A percentile compares a stretch with the other conserved stretches of the same genome.
These are phyloP conservation scores for Heliconius hermathena DNA, from an alignment of 1,140 invertebrate species.

Conservation along the genomic window DNA sequence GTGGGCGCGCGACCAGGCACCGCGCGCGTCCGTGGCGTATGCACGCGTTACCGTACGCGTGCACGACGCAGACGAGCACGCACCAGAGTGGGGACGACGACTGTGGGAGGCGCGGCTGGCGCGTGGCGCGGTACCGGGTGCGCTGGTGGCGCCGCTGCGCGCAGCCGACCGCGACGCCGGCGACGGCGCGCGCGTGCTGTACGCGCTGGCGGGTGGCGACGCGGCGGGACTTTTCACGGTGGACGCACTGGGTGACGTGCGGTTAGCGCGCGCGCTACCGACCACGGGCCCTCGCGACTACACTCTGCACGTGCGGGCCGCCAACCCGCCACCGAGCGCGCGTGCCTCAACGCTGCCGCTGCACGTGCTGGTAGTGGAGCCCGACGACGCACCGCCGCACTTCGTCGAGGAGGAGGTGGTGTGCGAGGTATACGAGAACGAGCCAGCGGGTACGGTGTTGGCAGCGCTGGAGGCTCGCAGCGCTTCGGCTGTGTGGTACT, in stretches of 20 bases:
- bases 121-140: slow-evolving; percentile 49
- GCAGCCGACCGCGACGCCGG: slow-evolving; percentile 52
- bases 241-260: slow-evolving; percentile 90
- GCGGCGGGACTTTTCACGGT: slow-evolving; percentile 92
- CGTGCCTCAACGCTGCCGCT: slow-evolving; percentile 90
- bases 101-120: slow-evolving; percentile 59
- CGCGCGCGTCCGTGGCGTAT: slow-evolving; percentile 91
- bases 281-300: slow-evolving; percentile 88
- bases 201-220: slow-evolving; percentile 84
- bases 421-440: slow-evolving; percentile 93
- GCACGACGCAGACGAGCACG: slow-evolving; percentile 94
- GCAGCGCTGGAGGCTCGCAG: slow-evolving; percentile 89
- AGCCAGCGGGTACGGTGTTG: slow-evolving; percentile 89
- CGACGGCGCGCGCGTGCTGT: slow-evolving; percentile 48
- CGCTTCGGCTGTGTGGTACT: slow-evolving; percentile 90
- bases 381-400: slow-evolving; percentile 93
- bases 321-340: slow-evolving; percentile 89
- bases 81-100: slow-evolving; percentile 83
- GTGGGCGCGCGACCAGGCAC: slow-evolving; percentile 94
- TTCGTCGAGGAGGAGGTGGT: slow-evolving; percentile 59
- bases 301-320: slow-evolving; percentile 91
- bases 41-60: slow-evolving; percentile 91
- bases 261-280: slow-evolving; percentile 88
- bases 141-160: slow-evolving; percentile 57
- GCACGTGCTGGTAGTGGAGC: slow-evolving; percentile 93